A percentile compares a stretch with the other conserved stretches of the same genome.
Conservation (phyloP, 2,888 invertebrate species). For the Lasioglossum villosulum region DNA sequence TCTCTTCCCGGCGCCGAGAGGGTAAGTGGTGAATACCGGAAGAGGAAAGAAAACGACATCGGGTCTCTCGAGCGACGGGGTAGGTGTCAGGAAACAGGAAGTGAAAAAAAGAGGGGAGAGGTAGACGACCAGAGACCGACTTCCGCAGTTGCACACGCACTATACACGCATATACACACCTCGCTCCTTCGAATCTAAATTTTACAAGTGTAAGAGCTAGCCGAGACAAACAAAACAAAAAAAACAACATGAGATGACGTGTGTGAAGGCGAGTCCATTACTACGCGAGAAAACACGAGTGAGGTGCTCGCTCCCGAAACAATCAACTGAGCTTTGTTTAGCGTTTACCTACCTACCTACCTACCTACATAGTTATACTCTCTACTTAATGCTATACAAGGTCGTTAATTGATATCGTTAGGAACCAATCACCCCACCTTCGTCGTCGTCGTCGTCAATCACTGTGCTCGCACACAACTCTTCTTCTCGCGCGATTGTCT, state of each 20-base stretch:
- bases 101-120: neutral
- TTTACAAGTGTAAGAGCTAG: constrained; percentile 63
- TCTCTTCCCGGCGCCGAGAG: neutral
- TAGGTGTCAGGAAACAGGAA: constrained; percentile 7
- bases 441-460: constrained; percentile 25
- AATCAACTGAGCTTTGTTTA: constrained; percentile 84
- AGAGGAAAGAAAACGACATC: neutral
- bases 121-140: constrained; percentile 41
- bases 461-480: constrained; percentile 31
- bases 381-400: constrained; percentile 65
- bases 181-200: constrained; percentile 70
- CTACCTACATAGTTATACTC: constrained; percentile 43
- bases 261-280: constrained; percentile 30
- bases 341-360: constrained; percentile 71
- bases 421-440: constrained; percentile 42
- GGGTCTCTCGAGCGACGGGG: constrained; percentile 13
- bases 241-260: neutral
- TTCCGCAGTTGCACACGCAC: constrained; percentile 63
- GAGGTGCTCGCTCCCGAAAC: constrained; percentile 78
- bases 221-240: constrained; percentile 32
- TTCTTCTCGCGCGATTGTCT: constrained; percentile 23
- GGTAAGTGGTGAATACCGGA: neutral
- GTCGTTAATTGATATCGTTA: constrained; percentile 61
- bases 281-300: constrained; percentile 52
- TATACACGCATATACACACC: constrained; percentile 59